phyloP scores from a whole-genome alignment of 1,140 invertebrate genomes.

The Amyelois transitella region DNA sequence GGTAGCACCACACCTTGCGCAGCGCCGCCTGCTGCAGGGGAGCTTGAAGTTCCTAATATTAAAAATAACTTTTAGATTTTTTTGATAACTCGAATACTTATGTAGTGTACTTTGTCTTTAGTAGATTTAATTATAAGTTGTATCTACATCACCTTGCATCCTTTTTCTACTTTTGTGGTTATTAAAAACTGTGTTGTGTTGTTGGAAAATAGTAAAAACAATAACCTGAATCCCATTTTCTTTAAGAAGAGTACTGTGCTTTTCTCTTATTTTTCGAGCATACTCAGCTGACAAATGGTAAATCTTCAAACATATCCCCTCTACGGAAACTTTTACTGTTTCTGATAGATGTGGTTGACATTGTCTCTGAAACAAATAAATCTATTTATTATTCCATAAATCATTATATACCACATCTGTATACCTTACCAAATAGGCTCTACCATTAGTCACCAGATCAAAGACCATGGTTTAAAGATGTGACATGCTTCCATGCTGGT shows the following conservation, averaged over 20 bases:
- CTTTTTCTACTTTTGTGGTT: too few species aligned
- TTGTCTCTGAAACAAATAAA: slow-evolving; percentile 82
- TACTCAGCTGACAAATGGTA: slow-evolving; percentile 94
- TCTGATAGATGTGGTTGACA: slow-evolving; percentile 96
- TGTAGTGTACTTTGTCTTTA: too few species aligned
- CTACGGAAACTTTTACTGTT: slow-evolving; percentile 94
- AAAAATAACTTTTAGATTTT: neutral
- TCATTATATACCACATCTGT: neutral
- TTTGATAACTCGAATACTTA: too few species aligned
- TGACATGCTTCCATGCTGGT: too few species aligned
- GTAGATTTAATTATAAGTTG: too few species aligned
- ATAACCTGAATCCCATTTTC: slow-evolving; percentile 84
- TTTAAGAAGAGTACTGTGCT: slow-evolving; percentile 88
- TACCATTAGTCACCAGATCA: neutral
- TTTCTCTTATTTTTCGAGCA: slow-evolving; percentile 92
- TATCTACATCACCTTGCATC: too few species aligned
- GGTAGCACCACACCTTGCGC: slow-evolving; percentile 96
- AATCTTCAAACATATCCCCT: slow-evolving; percentile 96
- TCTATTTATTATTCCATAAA: too few species aligned
- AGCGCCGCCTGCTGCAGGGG: slow-evolving; percentile 81
- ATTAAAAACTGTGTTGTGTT: too few species aligned
- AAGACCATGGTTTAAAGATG: neutral
- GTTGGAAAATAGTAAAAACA: neutral
- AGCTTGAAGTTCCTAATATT: slow-evolving; percentile 78
- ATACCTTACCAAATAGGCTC: neutral